Evolutionary conservation across 2,797 vertebrate species (phyloP).

Genomic region (Phalanger gymnotis): DNA sequence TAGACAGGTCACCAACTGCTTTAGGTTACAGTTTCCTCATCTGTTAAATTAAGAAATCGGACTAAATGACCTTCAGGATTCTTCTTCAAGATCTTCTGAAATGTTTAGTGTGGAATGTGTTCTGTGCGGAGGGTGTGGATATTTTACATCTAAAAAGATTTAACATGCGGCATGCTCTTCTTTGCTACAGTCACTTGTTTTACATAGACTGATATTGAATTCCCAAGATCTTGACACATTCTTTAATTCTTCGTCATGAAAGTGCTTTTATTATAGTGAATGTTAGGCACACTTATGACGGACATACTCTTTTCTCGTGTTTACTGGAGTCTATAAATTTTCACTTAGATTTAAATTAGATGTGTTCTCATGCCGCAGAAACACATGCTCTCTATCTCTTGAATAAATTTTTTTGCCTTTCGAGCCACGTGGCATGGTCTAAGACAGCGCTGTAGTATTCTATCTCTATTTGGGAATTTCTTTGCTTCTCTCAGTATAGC

Average conservation of each 20-base stretch:
- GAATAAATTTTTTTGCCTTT: neutral
- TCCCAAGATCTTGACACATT: neutral
- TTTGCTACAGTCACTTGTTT: neutral
- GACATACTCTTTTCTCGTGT: neutral
- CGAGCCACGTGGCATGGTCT: neutral
- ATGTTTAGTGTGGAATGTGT: neutral
- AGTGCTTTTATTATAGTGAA: neutral
- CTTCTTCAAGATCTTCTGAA: neutral
- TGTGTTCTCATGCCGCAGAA: neutral
- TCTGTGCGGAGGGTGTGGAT: neutral
- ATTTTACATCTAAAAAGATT: neutral
- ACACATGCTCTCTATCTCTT: neutral
- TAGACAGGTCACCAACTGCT: neutral
- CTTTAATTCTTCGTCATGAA: neutral
- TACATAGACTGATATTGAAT: neutral
- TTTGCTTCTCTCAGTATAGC: neutral
- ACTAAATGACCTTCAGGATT: neutral
- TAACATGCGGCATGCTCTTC: neutral
- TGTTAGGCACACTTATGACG: neutral
- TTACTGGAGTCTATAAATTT: neutral
- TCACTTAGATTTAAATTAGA: neutral
- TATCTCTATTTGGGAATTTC: neutral
- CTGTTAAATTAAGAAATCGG: neutral
- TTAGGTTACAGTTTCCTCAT: neutral
- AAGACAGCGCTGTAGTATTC: neutral